Evolutionary conservation across 1,140 invertebrate genomes (phyloP), one percentile per base, ranked within the genome.

Genomic region (Brachionus asplanchnoidis): DNA sequence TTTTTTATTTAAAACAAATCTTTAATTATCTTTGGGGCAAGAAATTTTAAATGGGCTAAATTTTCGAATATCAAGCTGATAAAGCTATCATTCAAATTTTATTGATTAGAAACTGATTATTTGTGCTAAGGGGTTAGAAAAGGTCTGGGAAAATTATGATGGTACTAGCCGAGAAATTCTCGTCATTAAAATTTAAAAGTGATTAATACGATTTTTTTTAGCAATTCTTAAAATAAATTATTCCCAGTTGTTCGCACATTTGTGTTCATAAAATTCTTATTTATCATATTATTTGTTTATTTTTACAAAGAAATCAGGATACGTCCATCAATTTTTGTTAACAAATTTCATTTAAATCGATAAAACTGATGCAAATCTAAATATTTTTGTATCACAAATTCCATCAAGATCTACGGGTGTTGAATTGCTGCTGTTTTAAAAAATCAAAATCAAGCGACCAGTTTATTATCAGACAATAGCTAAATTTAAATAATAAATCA

Each of bases 321-420:
- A 60, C 17, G 53, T 60, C 53, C 53, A 60, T 60, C 17, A 60
- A 60, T 60, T 60, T 20, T 60, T 17, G 44, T 11, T 60, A 60
- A 60, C 53, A 60, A 60, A 60, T 60, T 60, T 60, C 3, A 23
- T 60, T 60, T 60, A 60, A 60, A 60, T 23, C 53, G 53, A 60
- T 60, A 60, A 60, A 60, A 60, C 53, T 60, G 53, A 60, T 60
- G 53, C 53, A 60, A 60, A 60, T 60, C 53, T 60, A 60, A 60
- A 60, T 60, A 60, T 60, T 60, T 60, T 60, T 60, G 20, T 60
- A 60, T 26, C 53, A 60, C 9, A 60, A 60, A 60, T 60, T 60
- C 17, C 53, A 60, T 60, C 53, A 60, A 60, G 20, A 60, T 46
- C 44, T 46, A 46, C 11, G 44, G 44, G 44, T 46, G 44, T 46